These are phyloP conservation scores for Palythoa grandis DNA, from an alignment of 92 coral and sea anemone species.

Conservation along the genomic window DNA sequence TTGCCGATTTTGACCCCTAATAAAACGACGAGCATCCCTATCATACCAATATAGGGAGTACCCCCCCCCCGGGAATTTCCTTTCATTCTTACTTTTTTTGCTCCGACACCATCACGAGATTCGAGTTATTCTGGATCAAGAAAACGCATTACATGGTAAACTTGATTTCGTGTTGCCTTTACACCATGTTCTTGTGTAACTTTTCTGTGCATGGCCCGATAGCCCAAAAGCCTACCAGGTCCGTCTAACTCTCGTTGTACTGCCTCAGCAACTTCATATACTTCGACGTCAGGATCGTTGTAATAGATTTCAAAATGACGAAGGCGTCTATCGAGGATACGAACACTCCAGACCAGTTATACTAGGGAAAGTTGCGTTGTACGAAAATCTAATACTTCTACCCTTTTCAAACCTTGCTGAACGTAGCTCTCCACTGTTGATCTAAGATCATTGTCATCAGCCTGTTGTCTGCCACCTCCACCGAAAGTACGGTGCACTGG, in stretches of 20 bases:
- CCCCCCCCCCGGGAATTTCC: slow-evolving; percentile 14
- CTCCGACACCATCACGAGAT: slow-evolving; percentile 16
- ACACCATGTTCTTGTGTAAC: slow-evolving; percentile 41
- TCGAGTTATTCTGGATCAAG: too few species aligned
- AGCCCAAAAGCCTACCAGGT: slow-evolving; percentile 39
- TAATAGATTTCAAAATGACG: slow-evolving; percentile 40
- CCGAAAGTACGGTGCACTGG: too few species aligned
- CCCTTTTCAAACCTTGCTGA: slow-evolving; percentile 34
- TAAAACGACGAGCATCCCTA: too few species aligned
- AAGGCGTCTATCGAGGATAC: slow-evolving; percentile 49
- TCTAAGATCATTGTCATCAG: not conserved
- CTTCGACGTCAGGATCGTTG: slow-evolving; percentile 35
- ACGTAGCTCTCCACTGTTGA: too few species aligned
- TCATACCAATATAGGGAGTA: too few species aligned
- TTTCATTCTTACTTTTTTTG: not conserved
- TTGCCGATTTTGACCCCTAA: too few species aligned
- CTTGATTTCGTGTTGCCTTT: slow-evolving; percentile 36
- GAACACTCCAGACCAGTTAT: slow-evolving; percentile 34
- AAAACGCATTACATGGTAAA: slow-evolving; percentile 4
- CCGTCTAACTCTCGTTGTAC: not conserved
- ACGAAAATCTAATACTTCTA: slow-evolving; percentile 52
- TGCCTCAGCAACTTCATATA: not conserved
- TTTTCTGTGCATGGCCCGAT: slow-evolving; percentile 35
- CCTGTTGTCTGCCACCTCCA: not conserved
- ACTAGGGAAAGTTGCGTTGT: slow-evolving; percentile 30